These are phyloP conservation scores for Lynx canadensis DNA, from an alignment of 2,113 vertebrate genomes.

Conservation along the genomic window DNA sequence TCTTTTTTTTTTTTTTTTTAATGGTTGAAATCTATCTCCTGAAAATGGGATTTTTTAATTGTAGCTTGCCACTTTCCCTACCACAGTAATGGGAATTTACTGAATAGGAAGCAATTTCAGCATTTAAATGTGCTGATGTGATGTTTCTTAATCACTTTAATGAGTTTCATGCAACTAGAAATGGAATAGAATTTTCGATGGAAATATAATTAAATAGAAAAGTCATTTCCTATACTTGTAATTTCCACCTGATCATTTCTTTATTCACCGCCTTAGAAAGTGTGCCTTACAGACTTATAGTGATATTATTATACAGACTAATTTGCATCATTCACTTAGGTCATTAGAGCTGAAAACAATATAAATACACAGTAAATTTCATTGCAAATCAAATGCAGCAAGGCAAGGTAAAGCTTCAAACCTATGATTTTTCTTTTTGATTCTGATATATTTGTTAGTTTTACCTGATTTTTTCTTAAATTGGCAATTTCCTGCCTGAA, in stretches of 20 bases:
- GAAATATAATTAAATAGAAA: conserved; percentile 57
- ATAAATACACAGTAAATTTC: conserved; percentile 54
- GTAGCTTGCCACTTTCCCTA: conserved; percentile 54
- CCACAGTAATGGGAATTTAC: conserved; percentile 55
- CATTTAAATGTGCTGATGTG: conserved; percentile 67
- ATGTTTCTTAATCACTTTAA: conserved; percentile 79
- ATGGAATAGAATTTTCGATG: conserved; percentile 59
- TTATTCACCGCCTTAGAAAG: conserved; percentile 40
- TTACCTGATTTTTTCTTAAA: conserved; percentile 28
- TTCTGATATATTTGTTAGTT: not conserved
- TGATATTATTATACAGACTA: conserved; percentile 28
- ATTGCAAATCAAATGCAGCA: conserved; percentile 36
- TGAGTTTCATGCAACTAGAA: conserved; percentile 73
- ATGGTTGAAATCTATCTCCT: conserved; percentile 39
- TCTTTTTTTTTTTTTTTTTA: not conserved
- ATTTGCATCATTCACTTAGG: conserved; percentile 67
- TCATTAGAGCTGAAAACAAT: conserved; percentile 57
- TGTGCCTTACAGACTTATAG: not conserved
- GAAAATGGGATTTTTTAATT: conserved; percentile 67
- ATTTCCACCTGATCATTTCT: conserved; percentile 71
- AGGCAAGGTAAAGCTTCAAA: conserved; percentile 22
- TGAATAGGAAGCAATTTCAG: conserved; percentile 67
- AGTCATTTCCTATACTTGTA: conserved; percentile 55
- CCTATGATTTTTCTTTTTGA: not conserved
- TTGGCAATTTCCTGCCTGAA: conserved; percentile 23